Base-by-base conservation (phyloP, 2,797 vertebrate species). In the Odontamblyopus lacepedii region DNA sequence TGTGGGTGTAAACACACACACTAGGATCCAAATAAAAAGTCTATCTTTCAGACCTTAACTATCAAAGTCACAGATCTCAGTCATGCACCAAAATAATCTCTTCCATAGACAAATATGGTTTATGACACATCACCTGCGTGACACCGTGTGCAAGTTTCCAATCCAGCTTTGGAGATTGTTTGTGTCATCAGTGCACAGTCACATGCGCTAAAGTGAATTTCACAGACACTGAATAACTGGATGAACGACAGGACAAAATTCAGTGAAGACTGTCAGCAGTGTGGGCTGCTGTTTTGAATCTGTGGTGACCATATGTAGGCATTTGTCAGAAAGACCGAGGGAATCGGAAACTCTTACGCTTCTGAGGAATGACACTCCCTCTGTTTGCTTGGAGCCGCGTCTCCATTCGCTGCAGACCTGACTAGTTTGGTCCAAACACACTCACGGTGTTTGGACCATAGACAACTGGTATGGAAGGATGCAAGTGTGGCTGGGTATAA, bases 391-490 rank as follows among this genome's bases (percentile, higher is more conserved):
- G 69, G 81, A 72, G 70, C 44, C 74, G 71, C 78, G 72, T 63
- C 75, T 75, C 76, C 73, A 19, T 75, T 74, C 75, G 81, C 82
- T 85, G 85, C 86, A 86, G 78, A 77, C 84, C 87, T 78, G 79
- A 81, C 70, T n/a, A 77, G 8, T 13, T 32, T 48, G 74, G 78
- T 76, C 7, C 35, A 38, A 38, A 38, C 35, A 38, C 6, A 35
- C 7, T 69, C 74, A 66, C 67, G 66, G 73, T 71, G 69, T 78
- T 68, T 72, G 78, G 80, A 71, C 44, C 86, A 74, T 74, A 85
- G 89, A 90, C 91, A 92, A 86, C 91, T 92, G 90, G 83, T 79
- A 84, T 79, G 79, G 78, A 76, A 82, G 86, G 86, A 86, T 88
- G 83, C 80, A 85, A 84, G 86, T 82, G 80, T 81, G 73, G 83